Evolutionary conservation across 2,888 invertebrate genomes (phyloP), one percentile per base, ranked within the genome.

Genomic region (Microdon myrmicae): DNA sequence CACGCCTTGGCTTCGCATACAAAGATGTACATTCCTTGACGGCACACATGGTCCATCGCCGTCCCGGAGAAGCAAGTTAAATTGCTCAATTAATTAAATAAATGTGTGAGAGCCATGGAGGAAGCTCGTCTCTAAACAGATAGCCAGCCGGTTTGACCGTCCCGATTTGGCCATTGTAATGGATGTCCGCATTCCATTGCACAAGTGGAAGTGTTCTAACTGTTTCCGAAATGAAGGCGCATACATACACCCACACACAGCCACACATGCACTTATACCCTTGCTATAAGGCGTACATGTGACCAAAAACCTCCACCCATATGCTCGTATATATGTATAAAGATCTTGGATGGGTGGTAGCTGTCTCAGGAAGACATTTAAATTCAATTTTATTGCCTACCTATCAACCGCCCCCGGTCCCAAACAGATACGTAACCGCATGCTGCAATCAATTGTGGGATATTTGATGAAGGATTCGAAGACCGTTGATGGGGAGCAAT

Each of bases 1-100:
- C 48, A 48, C 60, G 55, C 60, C 54, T 48, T 29, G 48, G 48
- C 48, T 14, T 54, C 38, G 43, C 7, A 12, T n/a, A 16, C 14
- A 26, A 17, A 34, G 9, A 34, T 17, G 29, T 31, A 22, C 19
- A 22, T 39, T 19, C 31, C 25, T 39, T 38, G 20, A 29, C 20
- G 39, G 20, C 41, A 44, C 47, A 59, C 44, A 58, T n/a, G n/a
- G n/a, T n/a, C n/a, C n/a, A n/a, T n/a, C n/a, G n/a, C n/a, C n/a
- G 59, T 53, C 67, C 53, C 67, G 67, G 61, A 67, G 48, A 54
- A 68, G 58, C 49, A 68, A 68, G 67, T 68, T 67, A 61, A 68
- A 68, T 68, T 68, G 68, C 68, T 67, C 68, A 68, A 68, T 68
- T 68, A 68, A 68, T 68, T 68, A 68, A 61, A 68, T 67, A 67